These are phyloP conservation scores for Parapristionchus giblindavisi DNA, from an alignment of 2,888 invertebrate species.

Conservation along the genomic window DNA sequence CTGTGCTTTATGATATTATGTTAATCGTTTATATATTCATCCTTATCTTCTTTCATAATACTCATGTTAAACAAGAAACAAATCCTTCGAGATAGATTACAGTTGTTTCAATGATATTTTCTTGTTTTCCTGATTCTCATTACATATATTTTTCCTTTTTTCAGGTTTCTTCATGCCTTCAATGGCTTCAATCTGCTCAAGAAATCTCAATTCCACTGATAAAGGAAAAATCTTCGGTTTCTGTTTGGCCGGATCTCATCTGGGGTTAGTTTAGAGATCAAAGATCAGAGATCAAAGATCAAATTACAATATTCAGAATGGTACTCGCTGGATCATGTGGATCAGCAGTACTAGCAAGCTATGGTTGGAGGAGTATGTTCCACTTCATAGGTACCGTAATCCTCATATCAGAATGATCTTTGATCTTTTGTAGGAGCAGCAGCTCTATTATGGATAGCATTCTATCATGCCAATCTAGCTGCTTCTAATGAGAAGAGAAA, in stretches of 20 bases:
- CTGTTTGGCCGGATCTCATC: constrained; percentile 76
- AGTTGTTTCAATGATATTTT: no score
- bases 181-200: constrained; percentile 79
- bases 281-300: background rate
- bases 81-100: no score
- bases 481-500: constrained; percentile 18
- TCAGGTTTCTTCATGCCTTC: constrained; percentile 79
- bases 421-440: constrained; percentile 44
- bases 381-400: constrained; percentile 74
- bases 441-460: constrained; percentile 52
- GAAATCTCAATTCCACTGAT: constrained; percentile 77
- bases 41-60: background rate
- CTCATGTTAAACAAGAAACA: no score
- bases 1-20: no score
- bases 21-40: no score
- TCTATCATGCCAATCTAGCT: constrained; percentile 40
- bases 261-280: constrained; percentile 66
- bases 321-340: constrained; percentile 78
- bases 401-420: background rate
- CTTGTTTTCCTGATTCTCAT: no score
- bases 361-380: constrained; percentile 79
- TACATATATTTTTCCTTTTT: constrained; percentile 36
- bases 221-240: constrained; percentile 79
- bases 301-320: constrained; percentile 77
- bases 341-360: constrained; percentile 77